These are phyloP conservation scores for Urocitellus parryii DNA, from an alignment of 2,113 vertebrate species.

Conservation along the genomic window DNA sequence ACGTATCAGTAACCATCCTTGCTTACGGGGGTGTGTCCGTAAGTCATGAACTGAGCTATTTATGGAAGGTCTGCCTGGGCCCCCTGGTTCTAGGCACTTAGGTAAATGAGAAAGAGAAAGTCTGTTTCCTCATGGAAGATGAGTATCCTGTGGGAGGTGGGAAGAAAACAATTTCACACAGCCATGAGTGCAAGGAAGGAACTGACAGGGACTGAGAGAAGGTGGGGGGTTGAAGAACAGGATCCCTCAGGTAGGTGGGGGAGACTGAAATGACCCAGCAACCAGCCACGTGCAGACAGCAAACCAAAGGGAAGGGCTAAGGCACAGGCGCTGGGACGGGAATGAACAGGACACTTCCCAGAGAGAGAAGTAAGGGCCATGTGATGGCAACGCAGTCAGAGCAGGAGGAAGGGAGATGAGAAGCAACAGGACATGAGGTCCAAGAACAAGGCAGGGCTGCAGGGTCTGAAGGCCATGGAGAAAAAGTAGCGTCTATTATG, in stretches of 20 bases:
- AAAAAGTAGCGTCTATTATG: neutral
- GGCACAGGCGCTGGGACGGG: neutral
- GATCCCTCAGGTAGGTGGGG: neutral
- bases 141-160: neutral
- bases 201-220: neutral
- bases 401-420: neutral
- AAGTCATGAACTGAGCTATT: neutral
- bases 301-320: neutral
- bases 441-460: neutral
- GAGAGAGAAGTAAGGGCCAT: neutral
- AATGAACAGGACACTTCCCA: neutral
- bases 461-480: neutral
- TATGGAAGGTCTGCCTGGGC: neutral
- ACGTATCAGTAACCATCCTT: neutral
- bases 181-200: neutral
- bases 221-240: too few species aligned
- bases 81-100: neutral
- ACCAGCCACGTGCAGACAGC: neutral
- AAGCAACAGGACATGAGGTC: neutral
- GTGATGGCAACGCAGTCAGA: neutral
- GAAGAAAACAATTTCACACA: neutral
- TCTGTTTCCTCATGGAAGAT: too few species aligned
- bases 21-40: neutral
- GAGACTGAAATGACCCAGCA: neutral
- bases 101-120: neutral